A percentile compares a stretch with the other conserved stretches of the same genome.
Conservation (phyloP, 2,113 vertebrate species). For the Grallaria varia region DNA sequence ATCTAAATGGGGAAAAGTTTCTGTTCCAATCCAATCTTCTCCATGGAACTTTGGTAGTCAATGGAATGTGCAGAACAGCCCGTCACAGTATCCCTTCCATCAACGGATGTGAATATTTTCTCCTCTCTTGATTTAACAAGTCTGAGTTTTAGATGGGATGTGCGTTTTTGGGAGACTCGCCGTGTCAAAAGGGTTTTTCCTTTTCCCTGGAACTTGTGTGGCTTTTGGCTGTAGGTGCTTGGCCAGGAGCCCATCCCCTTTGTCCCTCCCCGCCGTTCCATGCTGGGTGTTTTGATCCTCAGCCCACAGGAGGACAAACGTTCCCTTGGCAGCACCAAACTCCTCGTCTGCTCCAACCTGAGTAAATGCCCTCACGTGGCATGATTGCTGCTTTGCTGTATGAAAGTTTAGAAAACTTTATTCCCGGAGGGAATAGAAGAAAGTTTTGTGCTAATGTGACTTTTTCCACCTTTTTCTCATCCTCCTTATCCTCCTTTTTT, state of each 20-base stretch:
- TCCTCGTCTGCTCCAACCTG: not conserved
- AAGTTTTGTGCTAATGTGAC: not conserved
- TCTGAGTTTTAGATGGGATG: not conserved
- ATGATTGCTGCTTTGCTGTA: not conserved
- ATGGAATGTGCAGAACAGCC: not conserved
- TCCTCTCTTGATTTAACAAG: not conserved
- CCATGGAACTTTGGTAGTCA: not conserved
- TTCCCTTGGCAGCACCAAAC: not conserved
- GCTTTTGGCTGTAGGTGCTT: not conserved
- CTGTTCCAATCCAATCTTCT: not conserved
- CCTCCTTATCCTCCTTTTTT: too few relatives aligned
- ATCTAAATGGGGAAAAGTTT: not conserved
- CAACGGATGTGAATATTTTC: not conserved
- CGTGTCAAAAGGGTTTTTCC: not conserved
- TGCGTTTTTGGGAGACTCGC: not conserved
- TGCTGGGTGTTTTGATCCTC: not conserved
- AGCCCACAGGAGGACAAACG: not conserved
- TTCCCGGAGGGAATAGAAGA: not conserved
- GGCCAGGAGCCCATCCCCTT: not conserved
- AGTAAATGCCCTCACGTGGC: slow-evolving; percentile 1
- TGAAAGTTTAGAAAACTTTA: not conserved
- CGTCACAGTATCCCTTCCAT: not conserved
- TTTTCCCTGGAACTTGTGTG: not conserved
- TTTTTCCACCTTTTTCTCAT: not conserved
- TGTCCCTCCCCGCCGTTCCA: not conserved